phyloP scores from a whole-genome alignment of 1,140 invertebrate species.

The Nasonia vitripennis region DNA sequence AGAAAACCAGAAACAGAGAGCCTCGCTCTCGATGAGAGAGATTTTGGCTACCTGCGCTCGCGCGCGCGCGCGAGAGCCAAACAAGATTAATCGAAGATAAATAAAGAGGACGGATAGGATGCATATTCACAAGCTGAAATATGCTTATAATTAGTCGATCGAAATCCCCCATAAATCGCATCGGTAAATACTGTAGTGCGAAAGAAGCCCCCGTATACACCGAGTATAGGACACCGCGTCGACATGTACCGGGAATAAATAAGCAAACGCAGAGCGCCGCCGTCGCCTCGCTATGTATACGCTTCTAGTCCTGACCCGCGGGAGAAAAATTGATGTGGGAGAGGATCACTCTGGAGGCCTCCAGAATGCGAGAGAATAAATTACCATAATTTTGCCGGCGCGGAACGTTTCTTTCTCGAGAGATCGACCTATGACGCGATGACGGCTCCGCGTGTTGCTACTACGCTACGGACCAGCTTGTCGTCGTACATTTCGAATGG shows the following conservation, averaged over 20 bases:
- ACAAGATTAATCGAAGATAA: conserved; percentile 55
- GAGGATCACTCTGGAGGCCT: conserved; percentile 44
- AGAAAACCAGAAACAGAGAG: neutral
- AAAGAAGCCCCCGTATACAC: conserved; percentile 41
- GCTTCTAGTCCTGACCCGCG: too few relatives aligned
- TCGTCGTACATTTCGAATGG: neutral
- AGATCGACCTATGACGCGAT: conserved; percentile 24
- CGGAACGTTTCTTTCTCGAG: conserved; percentile 45
- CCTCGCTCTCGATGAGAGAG: neutral
- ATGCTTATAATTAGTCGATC: conserved; percentile 55
- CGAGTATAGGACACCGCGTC: too few relatives aligned
- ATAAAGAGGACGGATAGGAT: conserved; percentile 40
- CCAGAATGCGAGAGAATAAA: conserved; percentile 50
- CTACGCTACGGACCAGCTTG: neutral
- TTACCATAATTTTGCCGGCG: conserved; percentile 48
- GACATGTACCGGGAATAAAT: neutral
- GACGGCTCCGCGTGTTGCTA: conserved; percentile 14
- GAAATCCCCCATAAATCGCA: conserved; percentile 44
- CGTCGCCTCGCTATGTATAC: neutral
- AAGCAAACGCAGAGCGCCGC: neutral
- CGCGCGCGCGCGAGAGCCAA: neutral
- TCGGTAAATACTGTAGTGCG: conserved; percentile 43
- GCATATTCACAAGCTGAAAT: conserved; percentile 50
- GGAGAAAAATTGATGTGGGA: conserved; percentile 54
- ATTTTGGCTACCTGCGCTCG: conserved; percentile 43